Conservation (phyloP, 2,113 vertebrate genomes). For the Bostrychus sinensis region DNA sequence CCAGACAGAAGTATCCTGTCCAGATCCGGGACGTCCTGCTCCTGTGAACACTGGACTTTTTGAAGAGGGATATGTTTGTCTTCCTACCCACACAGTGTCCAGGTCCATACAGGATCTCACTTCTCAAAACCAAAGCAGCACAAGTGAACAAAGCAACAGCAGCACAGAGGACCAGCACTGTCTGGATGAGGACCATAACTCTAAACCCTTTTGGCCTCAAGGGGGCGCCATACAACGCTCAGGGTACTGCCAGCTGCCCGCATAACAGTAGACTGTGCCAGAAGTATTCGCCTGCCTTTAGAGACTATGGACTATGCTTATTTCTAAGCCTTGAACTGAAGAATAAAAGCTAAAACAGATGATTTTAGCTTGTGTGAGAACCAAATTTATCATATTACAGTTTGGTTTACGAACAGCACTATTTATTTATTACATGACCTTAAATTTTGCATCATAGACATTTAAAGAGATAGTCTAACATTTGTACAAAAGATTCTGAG, state of each 20-base stretch:
- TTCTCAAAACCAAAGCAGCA: not conserved
- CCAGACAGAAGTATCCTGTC: not conserved
- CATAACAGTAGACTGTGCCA: not conserved
- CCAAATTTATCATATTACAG: too few species aligned
- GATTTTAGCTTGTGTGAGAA: too few species aligned
- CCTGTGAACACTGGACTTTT: not conserved
- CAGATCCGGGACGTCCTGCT: not conserved
- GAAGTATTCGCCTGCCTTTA: not conserved
- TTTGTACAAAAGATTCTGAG: too few species aligned
- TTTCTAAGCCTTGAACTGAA: too few species aligned
- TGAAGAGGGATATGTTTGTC: conserved; percentile 44
- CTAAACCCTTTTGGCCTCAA: conserved; percentile 39
- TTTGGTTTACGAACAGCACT: too few species aligned
- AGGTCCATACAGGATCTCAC: conserved; percentile 51
- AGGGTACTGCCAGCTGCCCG: conserved; percentile 61
- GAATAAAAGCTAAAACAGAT: too few species aligned
- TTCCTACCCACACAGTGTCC: conserved; percentile 30
- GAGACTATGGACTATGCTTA: not conserved
- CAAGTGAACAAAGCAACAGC: not conserved
- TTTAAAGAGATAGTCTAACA: too few species aligned
- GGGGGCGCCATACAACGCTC: conserved; percentile 25
- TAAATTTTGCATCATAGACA: too few species aligned
- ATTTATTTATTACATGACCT: too few species aligned
- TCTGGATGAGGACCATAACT: not conserved
- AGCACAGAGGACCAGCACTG: not conserved